phyloP scores from a whole-genome alignment of 2,888 invertebrate genomes.

The Phanerotoma sp. region DNA sequence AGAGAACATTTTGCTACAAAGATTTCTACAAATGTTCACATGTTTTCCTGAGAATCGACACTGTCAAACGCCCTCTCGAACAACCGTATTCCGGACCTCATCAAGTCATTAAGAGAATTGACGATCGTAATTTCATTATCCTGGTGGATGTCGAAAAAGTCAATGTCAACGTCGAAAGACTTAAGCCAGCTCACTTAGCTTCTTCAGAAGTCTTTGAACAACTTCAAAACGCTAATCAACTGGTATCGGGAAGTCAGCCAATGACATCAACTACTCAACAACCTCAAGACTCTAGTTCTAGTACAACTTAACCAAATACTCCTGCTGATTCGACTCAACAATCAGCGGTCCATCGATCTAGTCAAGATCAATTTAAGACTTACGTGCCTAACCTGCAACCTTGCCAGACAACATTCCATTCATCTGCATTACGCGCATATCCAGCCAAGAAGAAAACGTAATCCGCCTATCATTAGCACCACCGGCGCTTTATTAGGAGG shows the following conservation, averaged over 20 bases:
- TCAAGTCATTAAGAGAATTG: conserved; percentile 15
- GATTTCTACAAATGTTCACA: conserved; percentile 17
- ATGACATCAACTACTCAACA: not conserved
- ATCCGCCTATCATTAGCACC: not conserved
- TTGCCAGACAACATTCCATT: not conserved
- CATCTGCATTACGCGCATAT: not conserved
- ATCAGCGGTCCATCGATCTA: too few relatives aligned
- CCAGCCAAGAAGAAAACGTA: not conserved
- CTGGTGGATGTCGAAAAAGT: conserved; percentile 8
- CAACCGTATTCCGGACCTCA: conserved; percentile 27
- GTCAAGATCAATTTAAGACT: not conserved
- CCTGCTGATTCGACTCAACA: too few relatives aligned
- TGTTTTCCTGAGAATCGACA: conserved; percentile 23
- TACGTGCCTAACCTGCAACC: not conserved
- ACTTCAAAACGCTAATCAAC: not conserved
- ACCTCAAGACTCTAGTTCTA: too few relatives aligned
- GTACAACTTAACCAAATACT: too few relatives aligned
- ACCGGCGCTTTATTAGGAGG: not conserved
- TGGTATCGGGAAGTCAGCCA: not conserved
- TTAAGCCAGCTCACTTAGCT: not conserved
- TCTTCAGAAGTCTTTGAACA: not conserved
- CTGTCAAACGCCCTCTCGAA: conserved; percentile 22
- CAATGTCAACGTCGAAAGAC: conserved; percentile 20
- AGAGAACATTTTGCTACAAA: conserved; percentile 10
- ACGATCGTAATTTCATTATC: conserved; percentile 10